Conservation (phyloP, 2,797 vertebrate genomes). For the Ctenochaetus hawaiiensis region DNA sequence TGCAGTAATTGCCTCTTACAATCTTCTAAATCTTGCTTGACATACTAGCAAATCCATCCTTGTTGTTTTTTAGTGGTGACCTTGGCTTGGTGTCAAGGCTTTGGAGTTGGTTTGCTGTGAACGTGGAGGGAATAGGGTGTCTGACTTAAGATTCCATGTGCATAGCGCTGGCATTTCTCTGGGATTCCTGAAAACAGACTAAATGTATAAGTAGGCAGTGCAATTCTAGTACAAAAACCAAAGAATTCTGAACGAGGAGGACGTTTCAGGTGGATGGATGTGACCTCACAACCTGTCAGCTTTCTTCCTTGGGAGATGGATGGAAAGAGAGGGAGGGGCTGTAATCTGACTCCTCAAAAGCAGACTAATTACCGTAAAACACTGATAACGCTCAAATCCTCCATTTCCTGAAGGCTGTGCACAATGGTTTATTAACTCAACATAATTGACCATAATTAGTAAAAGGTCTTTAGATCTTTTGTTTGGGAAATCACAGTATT, state of each 20-base stretch:
- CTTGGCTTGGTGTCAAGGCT: slow-evolving; percentile 68
- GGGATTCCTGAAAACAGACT: slow-evolving; percentile 55
- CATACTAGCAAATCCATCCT: slow-evolving; percentile 71
- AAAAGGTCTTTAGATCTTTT: slow-evolving; percentile 62
- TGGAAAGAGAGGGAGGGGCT: slow-evolving; percentile 28
- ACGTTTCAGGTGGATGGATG: slow-evolving; percentile 41
- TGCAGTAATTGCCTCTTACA: slow-evolving; percentile 76
- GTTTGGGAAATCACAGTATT: slow-evolving; percentile 44
- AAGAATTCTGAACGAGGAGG: slow-evolving; percentile 18
- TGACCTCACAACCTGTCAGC: slow-evolving; percentile 46
- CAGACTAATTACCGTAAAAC: slow-evolving; percentile 75
- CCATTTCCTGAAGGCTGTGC: slow-evolving; percentile 61
- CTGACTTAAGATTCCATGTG: slow-evolving; percentile 62
- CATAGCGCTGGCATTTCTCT: slow-evolving; percentile 50
- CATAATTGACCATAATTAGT: slow-evolving; percentile 75
- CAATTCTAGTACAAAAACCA: not conserved
- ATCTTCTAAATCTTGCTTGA: slow-evolving; percentile 78
- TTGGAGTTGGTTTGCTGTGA: slow-evolving; percentile 13
- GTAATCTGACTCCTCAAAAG: slow-evolving; percentile 67
- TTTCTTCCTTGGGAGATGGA: slow-evolving; percentile 29
- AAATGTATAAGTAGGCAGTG: slow-evolving; percentile 37
- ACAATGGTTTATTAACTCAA: slow-evolving; percentile 75
- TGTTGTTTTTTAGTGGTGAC: slow-evolving; percentile 71
- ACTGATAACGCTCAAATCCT: slow-evolving; percentile 72
- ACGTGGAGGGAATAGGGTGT: slow-evolving; percentile 37